Evolutionary conservation across 2,797 vertebrate genomes (phyloP), one percentile per base, ranked within the genome.

Genomic region (Anguilla megastoma): DNA sequence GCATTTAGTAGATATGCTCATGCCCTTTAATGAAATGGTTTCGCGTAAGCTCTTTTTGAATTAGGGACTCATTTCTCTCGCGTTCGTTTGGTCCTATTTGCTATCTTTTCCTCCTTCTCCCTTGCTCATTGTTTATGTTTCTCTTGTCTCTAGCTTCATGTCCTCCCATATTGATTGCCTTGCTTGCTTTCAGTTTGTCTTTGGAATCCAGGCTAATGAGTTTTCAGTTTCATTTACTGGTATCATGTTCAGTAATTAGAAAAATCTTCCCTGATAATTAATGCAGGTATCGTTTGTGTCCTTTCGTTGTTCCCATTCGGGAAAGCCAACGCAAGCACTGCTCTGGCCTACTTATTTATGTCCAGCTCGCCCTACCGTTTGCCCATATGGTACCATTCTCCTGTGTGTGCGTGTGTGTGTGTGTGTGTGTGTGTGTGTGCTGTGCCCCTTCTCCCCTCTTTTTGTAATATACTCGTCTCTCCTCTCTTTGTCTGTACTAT

Each of bases 211-310:
- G 91, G 90, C 92, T 94, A 95, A 95, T 95, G 93, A 92, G 88
- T 94, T 95, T 94, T 94, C 92, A 92, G 91, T 95, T 95, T 95
- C 90, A 94, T 94, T 95, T 94, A 95, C 92, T 94, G 88, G 92
- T 90, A 88, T 84, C 85, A 86, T 90, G 87, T 92, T 89, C 90
- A 88, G 91, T 93, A 94, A 93, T 94, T 94, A 94, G 89, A 90
- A 93, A 91, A 91, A 93, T 93, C 93, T 93, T 94, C 88, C 74
- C 52, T 86, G 87, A 92, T 95, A 95, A 96, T 96, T 95, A 95
- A 95, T 94, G 92, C 90, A 92, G 91, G 89, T 93, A 93, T 94
- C 92, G 91, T 88, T 80, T 48, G 18, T 48, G 76, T 45, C 92
- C 89, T 80, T 80, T 80, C 24, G 76, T 2, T 45, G 76, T 24